Conservation (phyloP, 2,888 invertebrate genomes). For the Gymnoscelis rufifasciata region DNA sequence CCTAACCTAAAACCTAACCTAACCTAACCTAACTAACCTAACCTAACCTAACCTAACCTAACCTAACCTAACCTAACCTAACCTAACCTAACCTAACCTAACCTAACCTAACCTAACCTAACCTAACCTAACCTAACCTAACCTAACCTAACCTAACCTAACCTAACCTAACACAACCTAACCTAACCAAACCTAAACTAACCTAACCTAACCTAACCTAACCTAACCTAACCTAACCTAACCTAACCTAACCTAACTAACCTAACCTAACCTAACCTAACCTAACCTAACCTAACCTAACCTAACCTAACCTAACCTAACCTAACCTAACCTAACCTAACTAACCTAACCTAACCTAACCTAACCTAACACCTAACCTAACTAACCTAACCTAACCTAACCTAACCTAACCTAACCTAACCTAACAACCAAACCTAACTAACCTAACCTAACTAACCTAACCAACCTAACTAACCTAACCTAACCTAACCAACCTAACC, state of each 20-base stretch:
- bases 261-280: conserved; percentile 27
- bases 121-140: conserved; percentile 30
- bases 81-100: conserved; percentile 27
- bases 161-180: conserved; percentile 34
- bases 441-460: conserved; percentile 18
- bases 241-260: conserved; percentile 28
- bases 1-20: conserved; percentile 23
- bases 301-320: conserved; percentile 19
- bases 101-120: conserved; percentile 22
- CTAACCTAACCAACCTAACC: conserved; percentile 20
- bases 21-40: conserved; percentile 25
- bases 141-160: conserved; percentile 34
- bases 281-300: conserved; percentile 21
- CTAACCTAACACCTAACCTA: conserved; percentile 16
- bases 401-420: conserved; percentile 22
- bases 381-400: conserved; percentile 22
- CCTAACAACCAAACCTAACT: conserved; percentile 16
- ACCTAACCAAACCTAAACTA: conserved; percentile 37
- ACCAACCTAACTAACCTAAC: conserved; percentile 19
- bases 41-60: conserved; percentile 31
- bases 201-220: conserved; percentile 34
- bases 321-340: conserved; percentile 16
- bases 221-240: conserved; percentile 28
- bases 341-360: conserved; percentile 18
- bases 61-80: conserved; percentile 20